Evolutionary conservation across 2,888 invertebrate species (phyloP).

Genomic region (Ophion ellenae): DNA sequence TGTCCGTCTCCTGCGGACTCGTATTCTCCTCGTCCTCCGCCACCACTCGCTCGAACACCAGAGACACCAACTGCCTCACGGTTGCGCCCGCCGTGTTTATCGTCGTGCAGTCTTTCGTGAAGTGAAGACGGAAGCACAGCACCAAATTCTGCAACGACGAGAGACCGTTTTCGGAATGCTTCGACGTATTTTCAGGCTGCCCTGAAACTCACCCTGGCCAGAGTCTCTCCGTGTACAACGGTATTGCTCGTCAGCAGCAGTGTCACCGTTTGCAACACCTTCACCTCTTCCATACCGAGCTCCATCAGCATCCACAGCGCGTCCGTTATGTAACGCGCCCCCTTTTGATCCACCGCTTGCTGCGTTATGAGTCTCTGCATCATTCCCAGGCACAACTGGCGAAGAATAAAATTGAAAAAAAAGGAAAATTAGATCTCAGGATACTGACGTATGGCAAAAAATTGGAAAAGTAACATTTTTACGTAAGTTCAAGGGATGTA

Average conservation of each 20-base stretch:
- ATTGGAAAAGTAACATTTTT: neutral
- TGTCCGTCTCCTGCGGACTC: slow-evolving; percentile 75
- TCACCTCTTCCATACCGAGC: slow-evolving; percentile 96
- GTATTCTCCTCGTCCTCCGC: slow-evolving; percentile 88
- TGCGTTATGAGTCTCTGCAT: slow-evolving; percentile 97
- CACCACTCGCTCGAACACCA: slow-evolving; percentile 94
- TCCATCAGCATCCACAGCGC: slow-evolving; percentile 97
- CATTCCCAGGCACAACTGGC: slow-evolving; percentile 94
- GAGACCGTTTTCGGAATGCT: neutral
- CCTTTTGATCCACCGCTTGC: slow-evolving; percentile 95
- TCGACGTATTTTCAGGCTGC: neutral
- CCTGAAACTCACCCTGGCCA: slow-evolving; percentile 91
- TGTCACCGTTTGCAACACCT: slow-evolving; percentile 97
- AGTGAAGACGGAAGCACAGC: slow-evolving; percentile 98
- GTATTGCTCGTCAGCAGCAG: slow-evolving; percentile 97
- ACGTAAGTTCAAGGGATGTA: neutral
- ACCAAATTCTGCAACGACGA: slow-evolving; percentile 91
- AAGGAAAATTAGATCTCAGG: neutral
- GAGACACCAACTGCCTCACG: slow-evolving; percentile 96
- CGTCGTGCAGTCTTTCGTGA: slow-evolving; percentile 96
- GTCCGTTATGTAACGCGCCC: slow-evolving; percentile 96
- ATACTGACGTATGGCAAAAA: neutral
- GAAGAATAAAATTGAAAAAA: neutral
- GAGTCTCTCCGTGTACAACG: slow-evolving; percentile 96
- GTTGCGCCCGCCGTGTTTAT: slow-evolving; percentile 99